Percentiles rank a stretch among this genome's conserved stretches.
These are phyloP conservation scores for Craniophora ligustri DNA, from an alignment of 2,888 invertebrate species.

Conservation along the genomic window DNA sequence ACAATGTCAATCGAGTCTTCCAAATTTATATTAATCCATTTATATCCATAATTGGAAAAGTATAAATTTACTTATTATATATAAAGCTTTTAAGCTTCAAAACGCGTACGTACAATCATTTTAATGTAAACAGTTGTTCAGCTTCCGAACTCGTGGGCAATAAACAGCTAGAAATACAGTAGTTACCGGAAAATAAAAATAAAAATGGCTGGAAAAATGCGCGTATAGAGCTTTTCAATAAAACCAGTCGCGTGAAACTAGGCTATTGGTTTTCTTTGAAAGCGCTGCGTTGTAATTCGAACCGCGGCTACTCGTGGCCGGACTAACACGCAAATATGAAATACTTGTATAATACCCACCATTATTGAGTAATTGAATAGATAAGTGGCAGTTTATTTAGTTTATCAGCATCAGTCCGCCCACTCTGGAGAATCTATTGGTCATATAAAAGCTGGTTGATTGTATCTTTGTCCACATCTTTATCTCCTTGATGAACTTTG, in stretches of 20 bases:
- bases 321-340: constrained; percentile 59
- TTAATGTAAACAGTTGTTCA: constrained; percentile 27
- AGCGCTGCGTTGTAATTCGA: constrained; percentile 52
- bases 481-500: constrained; percentile 19
- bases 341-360: constrained; percentile 33
- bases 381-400: constrained; percentile 32
- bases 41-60: no score
- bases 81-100: constrained; percentile 6
- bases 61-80: background rate
- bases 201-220: constrained; percentile 63
- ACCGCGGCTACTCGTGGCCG: constrained; percentile 34
- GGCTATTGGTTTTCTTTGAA: constrained; percentile 79
- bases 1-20: no score
- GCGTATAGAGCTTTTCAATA: constrained; percentile 77
- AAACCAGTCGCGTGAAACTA: constrained; percentile 76
- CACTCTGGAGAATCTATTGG: constrained; percentile 25
- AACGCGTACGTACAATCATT: constrained; percentile 6
- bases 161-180: constrained; percentile 63
- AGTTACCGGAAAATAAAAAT: constrained; percentile 70
- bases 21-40: no score
- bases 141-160: constrained; percentile 53
- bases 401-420: constrained; percentile 33
- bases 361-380: constrained; percentile 36
- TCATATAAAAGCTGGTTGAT: constrained; percentile 30
- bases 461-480: constrained; percentile 23